Evolutionary conservation across 2,113 vertebrate species (phyloP), one percentile per base, ranked within the genome.

Genomic region (Hipposideros armiger): DNA sequence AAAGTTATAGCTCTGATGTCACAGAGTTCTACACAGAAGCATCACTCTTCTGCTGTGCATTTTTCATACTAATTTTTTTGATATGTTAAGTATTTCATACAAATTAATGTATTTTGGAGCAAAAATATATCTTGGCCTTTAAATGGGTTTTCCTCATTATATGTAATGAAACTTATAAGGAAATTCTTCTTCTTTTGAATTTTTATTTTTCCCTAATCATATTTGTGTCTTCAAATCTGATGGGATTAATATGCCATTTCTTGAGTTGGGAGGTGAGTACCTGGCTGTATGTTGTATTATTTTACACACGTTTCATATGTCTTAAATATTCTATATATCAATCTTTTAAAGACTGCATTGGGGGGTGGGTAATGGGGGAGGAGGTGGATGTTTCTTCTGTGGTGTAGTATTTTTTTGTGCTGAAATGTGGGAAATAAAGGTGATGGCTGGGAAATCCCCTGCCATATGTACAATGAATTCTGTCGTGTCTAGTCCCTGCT

Each of bases 1-100:
- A 94, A 97, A 98, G 97, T 98, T 98, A 84, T 89, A 95, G 94
- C 95, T 97, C 96, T 94, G 87, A 95, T 93, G 84, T 69, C 94
- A 32, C 95, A 88, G 92, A 96, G 50, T 94, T 95, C 97, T 77
- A 62, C 28, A 92, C 89, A 95, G 82, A 92, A 97, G 88, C 88
- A 30, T 72, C 95, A 90, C 83, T 96, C 81, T 98, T 97, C 83
- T 97, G 83, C 92, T 94, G 95, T 88, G 50, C 4, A 66, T 95
- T 97, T 98, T 58, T 56, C 24, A 11, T 74, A 64, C 60, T 66
- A 24, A 9, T 66, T 91, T 92, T 85, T 84, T 50, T 82, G 3
- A 70, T 2, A n/a, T 17, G 40, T 50, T 56, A 87, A 87, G 4
- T 26, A 86, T 60, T 83, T 94, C 7, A 90, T 81, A 50, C 60